phyloP scores from a whole-genome alignment of 2,113 vertebrate genomes.

The Spea bombifrons region DNA sequence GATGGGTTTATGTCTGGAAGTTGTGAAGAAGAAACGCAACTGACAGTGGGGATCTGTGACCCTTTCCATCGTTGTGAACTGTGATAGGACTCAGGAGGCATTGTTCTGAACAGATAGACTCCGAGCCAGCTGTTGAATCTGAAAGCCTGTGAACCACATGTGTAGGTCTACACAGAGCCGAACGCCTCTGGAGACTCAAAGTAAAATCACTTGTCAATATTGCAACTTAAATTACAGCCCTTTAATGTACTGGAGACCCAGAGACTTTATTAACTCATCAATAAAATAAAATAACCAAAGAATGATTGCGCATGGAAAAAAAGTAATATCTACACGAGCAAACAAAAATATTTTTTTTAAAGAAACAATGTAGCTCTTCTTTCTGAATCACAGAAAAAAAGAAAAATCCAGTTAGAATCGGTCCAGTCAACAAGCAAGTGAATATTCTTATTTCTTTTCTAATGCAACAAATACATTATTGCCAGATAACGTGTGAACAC shows the following conservation, averaged over 20 bases:
- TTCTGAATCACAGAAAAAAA: too few relatives aligned
- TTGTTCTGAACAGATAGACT: slow-evolving; percentile 23
- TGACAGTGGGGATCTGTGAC: slow-evolving; percentile 38
- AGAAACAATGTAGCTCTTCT: too few relatives aligned
- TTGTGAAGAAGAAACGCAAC: slow-evolving; percentile 29
- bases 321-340: too few relatives aligned
- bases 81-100: slow-evolving; percentile 26
- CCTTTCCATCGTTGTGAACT: slow-evolving; percentile 32
- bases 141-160: slow-evolving; percentile 31
- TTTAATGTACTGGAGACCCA: neutral
- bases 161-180: slow-evolving; percentile 23
- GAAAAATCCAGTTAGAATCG: too few relatives aligned
- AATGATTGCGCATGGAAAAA: neutral
- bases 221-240: neutral
- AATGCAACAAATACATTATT: too few relatives aligned
- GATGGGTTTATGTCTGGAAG: slow-evolving; percentile 37
- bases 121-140: slow-evolving; percentile 32
- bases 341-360: too few relatives aligned
- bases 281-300: neutral
- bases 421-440: too few relatives aligned
- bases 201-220: slow-evolving; percentile 11
- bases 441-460: too few relatives aligned
- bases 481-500: too few relatives aligned
- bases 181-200: slow-evolving; percentile 18
- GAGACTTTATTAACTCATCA: neutral